phyloP scores from a whole-genome alignment of 1,140 invertebrate species.

The Drosophila ogumai region DNA sequence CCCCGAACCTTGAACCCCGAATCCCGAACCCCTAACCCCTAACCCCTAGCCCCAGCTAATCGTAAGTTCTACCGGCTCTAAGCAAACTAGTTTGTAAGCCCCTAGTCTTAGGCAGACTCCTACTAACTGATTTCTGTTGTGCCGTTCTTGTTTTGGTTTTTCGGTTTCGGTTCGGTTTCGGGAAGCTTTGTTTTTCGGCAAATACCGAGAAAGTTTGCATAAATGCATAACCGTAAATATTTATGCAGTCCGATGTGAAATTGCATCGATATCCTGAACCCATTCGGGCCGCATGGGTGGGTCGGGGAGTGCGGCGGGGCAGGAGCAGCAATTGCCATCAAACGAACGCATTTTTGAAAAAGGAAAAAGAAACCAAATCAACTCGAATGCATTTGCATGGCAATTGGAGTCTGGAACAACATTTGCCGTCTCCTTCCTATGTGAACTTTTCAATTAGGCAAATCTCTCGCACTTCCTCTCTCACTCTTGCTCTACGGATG shows the following conservation, averaged over 20 bases:
- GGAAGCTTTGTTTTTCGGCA: slow-evolving; percentile 24
- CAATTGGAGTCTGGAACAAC: slow-evolving; percentile 42
- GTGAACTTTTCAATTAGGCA: slow-evolving; percentile 49
- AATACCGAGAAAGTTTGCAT: slow-evolving; percentile 57
- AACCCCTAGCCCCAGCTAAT: slow-evolving; percentile 31
- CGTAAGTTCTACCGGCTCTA: slow-evolving; percentile 72
- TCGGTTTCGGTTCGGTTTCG: slow-evolving; percentile 12
- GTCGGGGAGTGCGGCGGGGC: neutral
- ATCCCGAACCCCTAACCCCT: neutral
- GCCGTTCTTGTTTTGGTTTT: slow-evolving; percentile 8
- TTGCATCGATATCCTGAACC: slow-evolving; percentile 59
- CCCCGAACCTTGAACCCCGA: slow-evolving; percentile 7
- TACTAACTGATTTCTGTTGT: slow-evolving; percentile 29
- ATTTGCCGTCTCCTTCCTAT: slow-evolving; percentile 39
- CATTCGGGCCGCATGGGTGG: slow-evolving; percentile 35
- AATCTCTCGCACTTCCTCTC: slow-evolving; percentile 12
- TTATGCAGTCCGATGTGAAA: slow-evolving; percentile 67
- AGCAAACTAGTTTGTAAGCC: slow-evolving; percentile 64
- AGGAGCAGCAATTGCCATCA: slow-evolving; percentile 19
- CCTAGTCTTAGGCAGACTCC: slow-evolving; percentile 32
- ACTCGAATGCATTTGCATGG: slow-evolving; percentile 52
- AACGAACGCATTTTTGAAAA: slow-evolving; percentile 43
- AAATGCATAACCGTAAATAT: slow-evolving; percentile 74
- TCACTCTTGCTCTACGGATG: slow-evolving; percentile 2
- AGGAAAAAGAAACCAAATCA: slow-evolving; percentile 7